Evolutionary conservation across 1,140 invertebrate species (phyloP).

Genomic region (Vanessa atalanta): DNA sequence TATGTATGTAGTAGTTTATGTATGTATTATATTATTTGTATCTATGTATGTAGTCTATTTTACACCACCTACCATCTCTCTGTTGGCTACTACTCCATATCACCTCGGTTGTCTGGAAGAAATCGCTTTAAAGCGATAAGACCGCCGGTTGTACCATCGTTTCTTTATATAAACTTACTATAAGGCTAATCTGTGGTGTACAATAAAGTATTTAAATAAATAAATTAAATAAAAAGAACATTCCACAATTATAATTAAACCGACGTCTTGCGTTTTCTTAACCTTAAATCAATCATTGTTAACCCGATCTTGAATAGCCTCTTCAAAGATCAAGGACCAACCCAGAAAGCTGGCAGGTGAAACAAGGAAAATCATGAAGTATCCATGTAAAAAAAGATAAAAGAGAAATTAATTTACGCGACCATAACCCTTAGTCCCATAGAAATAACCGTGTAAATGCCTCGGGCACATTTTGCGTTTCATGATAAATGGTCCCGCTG

Average conservation of each 20-base stretch:
- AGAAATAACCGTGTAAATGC: not conserved
- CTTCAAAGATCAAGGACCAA: constrained; percentile 32
- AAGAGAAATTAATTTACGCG: not conserved
- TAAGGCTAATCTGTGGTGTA: too few species aligned
- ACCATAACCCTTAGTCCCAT: constrained; percentile 4
- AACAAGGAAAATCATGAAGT: constrained; percentile 33
- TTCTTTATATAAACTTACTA: too few species aligned
- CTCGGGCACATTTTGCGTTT: not conserved
- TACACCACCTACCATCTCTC: too few species aligned
- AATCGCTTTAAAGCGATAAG: too few species aligned
- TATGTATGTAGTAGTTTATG: too few species aligned
- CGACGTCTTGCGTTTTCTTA: constrained; percentile 10
- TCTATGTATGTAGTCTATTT: too few species aligned
- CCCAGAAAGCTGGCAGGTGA: constrained; percentile 35
- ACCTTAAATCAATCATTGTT: constrained; percentile 37
- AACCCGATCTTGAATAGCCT: constrained; percentile 22
- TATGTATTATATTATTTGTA: too few species aligned
- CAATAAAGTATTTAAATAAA: too few species aligned
- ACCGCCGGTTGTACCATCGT: too few species aligned
- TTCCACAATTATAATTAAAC: constrained; percentile 26
- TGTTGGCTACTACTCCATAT: too few species aligned
- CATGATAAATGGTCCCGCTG: not conserved
- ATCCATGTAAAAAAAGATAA: constrained; percentile 8
- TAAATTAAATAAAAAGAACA: too few species aligned
- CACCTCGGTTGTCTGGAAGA: too few species aligned